phyloP scores from a whole-genome alignment of 2,888 invertebrate genomes.

The Apamea monoglypha region DNA sequence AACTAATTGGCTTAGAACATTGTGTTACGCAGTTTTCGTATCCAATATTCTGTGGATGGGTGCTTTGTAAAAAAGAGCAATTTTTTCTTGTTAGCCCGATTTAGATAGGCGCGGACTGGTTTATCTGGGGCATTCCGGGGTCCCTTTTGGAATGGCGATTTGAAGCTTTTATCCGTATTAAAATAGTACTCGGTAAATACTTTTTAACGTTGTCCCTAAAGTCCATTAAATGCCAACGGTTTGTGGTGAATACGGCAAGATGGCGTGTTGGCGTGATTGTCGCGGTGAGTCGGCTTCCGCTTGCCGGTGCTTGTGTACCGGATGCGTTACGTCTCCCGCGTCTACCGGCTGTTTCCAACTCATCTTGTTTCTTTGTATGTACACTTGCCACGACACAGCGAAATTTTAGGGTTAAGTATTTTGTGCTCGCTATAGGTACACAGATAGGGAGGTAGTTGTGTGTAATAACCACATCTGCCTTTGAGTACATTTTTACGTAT shows the following conservation, averaged over 20 bases:
- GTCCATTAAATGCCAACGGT: slow-evolving; percentile 74
- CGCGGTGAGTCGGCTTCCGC: slow-evolving; percentile 78
- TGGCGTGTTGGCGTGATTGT: slow-evolving; percentile 77
- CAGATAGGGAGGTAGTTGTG: slow-evolving; percentile 31
- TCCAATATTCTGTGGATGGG: slow-evolving; percentile 85
- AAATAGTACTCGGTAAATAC: slow-evolving; percentile 61
- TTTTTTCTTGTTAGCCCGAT: slow-evolving; percentile 68
- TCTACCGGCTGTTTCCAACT: slow-evolving; percentile 74
- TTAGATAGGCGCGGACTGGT: slow-evolving; percentile 57
- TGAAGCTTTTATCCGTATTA: slow-evolving; percentile 59
- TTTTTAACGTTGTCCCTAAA: slow-evolving; percentile 65
- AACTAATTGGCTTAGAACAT: slow-evolving; percentile 89
- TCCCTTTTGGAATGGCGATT: slow-evolving; percentile 39
- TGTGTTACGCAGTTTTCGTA: slow-evolving; percentile 86
- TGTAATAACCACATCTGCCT: slow-evolving; percentile 17
- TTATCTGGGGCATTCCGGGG: slow-evolving; percentile 28
- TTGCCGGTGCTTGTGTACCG: slow-evolving; percentile 77
- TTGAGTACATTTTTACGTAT: slow-evolving; percentile 27
- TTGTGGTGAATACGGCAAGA: slow-evolving; percentile 71
- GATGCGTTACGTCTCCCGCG: slow-evolving; percentile 77
- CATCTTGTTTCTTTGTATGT: slow-evolving; percentile 78
- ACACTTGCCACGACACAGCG: slow-evolving; percentile 68
- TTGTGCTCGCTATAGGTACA: slow-evolving; percentile 61
- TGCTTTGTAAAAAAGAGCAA: slow-evolving; percentile 75
- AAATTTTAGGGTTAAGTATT: slow-evolving; percentile 70